Conservation (phyloP, 2,113 vertebrate species). For the Smithornis capensis region DNA sequence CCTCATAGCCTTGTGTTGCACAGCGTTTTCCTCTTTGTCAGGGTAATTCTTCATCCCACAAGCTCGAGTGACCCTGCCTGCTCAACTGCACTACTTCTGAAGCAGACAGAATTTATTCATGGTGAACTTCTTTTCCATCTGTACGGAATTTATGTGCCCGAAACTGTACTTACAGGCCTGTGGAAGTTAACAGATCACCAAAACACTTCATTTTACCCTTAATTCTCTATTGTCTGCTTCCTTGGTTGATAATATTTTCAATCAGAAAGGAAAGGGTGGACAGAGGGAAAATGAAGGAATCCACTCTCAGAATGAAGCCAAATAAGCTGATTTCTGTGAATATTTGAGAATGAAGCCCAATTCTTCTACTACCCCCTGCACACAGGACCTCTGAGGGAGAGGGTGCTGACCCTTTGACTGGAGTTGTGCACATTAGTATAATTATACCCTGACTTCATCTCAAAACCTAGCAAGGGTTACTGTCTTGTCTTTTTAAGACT, state of each 20-base stretch:
- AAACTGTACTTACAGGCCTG: not conserved
- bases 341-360: not conserved
- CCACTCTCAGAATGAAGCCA: not conserved
- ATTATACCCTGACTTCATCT: not conserved
- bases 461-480: constrained; percentile 40
- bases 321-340: not conserved
- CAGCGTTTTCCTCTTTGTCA: not conserved
- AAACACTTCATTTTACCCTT: not conserved
- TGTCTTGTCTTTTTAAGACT: constrained; percentile 39
- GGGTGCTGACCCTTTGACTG: not conserved
- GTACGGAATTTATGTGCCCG: not conserved
- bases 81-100: not conserved
- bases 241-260: not conserved
- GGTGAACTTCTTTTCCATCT: not conserved
- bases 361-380: not conserved
- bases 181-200: not conserved
- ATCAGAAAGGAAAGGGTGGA: not conserved
- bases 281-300: not conserved
- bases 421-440: not conserved
- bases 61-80: not conserved
- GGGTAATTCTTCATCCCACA: not conserved
- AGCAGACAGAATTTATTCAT: not conserved
- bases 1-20: not conserved
- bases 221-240: not conserved
- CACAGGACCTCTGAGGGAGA: not conserved